These are phyloP conservation scores for Phortica variegata DNA, from an alignment of 1,140 invertebrate species.

Conservation along the genomic window DNA sequence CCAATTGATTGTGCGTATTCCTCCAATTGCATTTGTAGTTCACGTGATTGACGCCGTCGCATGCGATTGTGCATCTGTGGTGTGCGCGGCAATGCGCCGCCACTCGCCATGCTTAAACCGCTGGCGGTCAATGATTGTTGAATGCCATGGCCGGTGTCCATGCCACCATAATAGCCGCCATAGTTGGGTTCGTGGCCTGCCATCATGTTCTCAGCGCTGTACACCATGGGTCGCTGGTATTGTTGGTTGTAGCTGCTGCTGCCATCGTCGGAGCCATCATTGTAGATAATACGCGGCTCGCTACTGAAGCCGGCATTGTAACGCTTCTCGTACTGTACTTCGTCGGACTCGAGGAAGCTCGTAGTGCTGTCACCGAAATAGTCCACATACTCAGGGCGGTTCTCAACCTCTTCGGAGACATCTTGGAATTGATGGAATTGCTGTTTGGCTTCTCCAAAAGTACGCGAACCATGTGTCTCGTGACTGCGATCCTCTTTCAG, in stretches of 20 bases:
- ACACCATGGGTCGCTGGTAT: slow-evolving; percentile 35
- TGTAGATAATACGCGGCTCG: slow-evolving; percentile 55
- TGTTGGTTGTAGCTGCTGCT: slow-evolving; percentile 24
- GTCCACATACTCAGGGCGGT: slow-evolving; percentile 42
- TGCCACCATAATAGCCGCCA: slow-evolving; percentile 14
- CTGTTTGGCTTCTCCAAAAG: slow-evolving; percentile 55
- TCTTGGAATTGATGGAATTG: slow-evolving; percentile 51
- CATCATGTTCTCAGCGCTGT: slow-evolving; percentile 45
- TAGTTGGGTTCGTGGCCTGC: slow-evolving; percentile 21
- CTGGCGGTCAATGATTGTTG: slow-evolving; percentile 4
- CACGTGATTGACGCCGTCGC: slow-evolving; percentile 40
- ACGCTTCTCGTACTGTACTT: slow-evolving; percentile 51
- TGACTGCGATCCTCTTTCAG: slow-evolving; percentile 38
- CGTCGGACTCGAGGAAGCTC: slow-evolving; percentile 51
- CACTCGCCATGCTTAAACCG: too few relatives aligned
- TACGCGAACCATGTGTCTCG: slow-evolving; percentile 21
- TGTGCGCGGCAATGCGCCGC: slow-evolving; percentile 41
- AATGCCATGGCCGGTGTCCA: slow-evolving; percentile 11
- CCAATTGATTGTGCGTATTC: slow-evolving; percentile 23
- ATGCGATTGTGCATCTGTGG: slow-evolving; percentile 49
- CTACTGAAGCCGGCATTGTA: slow-evolving; percentile 51
- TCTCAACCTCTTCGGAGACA: slow-evolving; percentile 45
- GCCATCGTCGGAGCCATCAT: slow-evolving; percentile 41
- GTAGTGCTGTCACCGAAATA: slow-evolving; percentile 49
- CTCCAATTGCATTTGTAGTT: slow-evolving; percentile 43